These are phyloP conservation scores for Percina caprodes DNA, from an alignment of 2,113 vertebrate species.

Conservation along the genomic window DNA sequence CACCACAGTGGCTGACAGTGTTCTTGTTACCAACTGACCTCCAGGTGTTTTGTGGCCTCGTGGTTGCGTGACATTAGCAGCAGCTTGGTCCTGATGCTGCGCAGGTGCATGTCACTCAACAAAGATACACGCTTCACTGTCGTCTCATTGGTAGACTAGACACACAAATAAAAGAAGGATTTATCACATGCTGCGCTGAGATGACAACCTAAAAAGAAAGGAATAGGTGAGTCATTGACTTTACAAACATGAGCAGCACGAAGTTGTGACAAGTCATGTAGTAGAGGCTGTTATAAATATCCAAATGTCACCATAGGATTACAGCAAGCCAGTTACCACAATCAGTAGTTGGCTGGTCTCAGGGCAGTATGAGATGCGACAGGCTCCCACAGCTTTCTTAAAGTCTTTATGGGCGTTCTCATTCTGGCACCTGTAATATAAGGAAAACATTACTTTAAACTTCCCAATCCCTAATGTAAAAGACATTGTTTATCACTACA, in stretches of 20 bases:
- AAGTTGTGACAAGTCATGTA: background rate
- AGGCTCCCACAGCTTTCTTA: conserved; percentile 90
- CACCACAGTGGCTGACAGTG: too few species aligned
- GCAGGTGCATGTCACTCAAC: conserved; percentile 93
- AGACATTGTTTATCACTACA: background rate
- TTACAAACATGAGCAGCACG: conserved; percentile 1
- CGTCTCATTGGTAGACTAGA: conserved; percentile 88
- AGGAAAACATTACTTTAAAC: background rate
- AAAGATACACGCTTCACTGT: conserved; percentile 90
- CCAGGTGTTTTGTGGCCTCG: conserved; percentile 92
- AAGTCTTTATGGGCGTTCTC: conserved; percentile 92
- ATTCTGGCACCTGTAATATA: conserved; percentile 85
- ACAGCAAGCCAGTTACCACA: conserved; percentile 80
- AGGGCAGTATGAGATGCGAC: conserved; percentile 86
- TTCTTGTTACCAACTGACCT: conserved; percentile 78
- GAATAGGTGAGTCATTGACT: background rate
- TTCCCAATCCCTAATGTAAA: background rate
- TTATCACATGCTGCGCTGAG: background rate
- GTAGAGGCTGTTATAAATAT: conserved; percentile 4
- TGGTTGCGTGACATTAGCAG: conserved; percentile 91
- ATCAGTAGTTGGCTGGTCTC: conserved; percentile 87
- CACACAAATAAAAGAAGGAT: conserved; percentile 1
- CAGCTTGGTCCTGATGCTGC: conserved; percentile 92
- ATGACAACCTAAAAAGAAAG: background rate
- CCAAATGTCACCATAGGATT: conserved; percentile 8